Conservation (phyloP, 2,113 vertebrate species). For the Eubucco bourcierii region DNA sequence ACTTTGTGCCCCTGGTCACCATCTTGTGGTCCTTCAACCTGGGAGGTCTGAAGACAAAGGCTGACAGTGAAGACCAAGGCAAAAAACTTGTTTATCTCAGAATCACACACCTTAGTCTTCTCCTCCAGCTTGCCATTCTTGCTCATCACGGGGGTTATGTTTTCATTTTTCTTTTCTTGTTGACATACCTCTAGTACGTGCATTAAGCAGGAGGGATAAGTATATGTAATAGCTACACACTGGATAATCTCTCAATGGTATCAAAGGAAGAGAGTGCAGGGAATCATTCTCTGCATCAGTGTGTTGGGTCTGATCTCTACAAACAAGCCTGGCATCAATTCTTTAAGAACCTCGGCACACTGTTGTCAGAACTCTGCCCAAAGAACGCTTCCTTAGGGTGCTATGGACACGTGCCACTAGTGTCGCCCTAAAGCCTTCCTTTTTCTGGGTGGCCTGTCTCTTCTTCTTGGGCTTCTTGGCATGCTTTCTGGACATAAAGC, state of each 20-base stretch:
- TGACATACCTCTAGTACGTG: background rate
- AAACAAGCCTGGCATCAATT: background rate
- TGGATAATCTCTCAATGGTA: background rate
- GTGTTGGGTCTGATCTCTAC: background rate
- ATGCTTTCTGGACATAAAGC: background rate
- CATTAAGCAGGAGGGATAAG: background rate
- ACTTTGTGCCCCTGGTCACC: too few relatives aligned
- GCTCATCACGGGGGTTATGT: too few relatives aligned
- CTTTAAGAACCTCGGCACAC: background rate
- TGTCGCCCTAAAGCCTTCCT: background rate
- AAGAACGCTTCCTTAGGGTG: accelerated
- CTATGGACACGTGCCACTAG: background rate
- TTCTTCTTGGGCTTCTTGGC: background rate
- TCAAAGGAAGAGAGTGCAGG: background rate
- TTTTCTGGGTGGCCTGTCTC: background rate
- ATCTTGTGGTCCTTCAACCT: too few relatives aligned
- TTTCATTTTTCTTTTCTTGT: too few relatives aligned
- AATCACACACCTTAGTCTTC: too few relatives aligned
- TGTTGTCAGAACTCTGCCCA: background rate
- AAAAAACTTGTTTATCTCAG: too few relatives aligned
- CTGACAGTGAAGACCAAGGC: too few relatives aligned
- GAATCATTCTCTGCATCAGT: background rate
- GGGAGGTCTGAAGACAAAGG: too few relatives aligned
- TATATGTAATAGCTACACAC: background rate
- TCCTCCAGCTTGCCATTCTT: too few relatives aligned